Base-by-base conservation (phyloP, 1,140 invertebrate genomes). In the Ceratoteleas bidentatus region DNA sequence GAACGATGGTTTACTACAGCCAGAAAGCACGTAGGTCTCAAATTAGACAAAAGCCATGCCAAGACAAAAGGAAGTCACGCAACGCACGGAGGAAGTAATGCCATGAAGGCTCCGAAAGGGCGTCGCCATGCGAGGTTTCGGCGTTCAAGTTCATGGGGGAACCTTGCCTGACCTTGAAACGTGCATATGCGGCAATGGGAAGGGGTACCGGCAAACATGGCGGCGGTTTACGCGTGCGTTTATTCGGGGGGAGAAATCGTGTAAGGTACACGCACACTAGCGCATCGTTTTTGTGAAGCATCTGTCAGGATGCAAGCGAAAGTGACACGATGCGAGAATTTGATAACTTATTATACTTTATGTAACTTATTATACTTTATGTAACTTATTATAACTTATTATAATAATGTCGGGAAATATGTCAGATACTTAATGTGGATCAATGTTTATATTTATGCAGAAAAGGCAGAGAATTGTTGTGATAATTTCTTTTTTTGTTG, bases 131-230 rank as follows among this genome's bases (percentile, higher is more conserved):
- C 36, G 36, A 10, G 6, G 36, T 58, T 58, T 58, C 24, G 56
- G 33, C 36, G 33, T 62, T 62, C 60, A 62, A 62, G 60, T 62
- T 62, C 60, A 62, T 62, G 60, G 45, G 60, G 58, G 60, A 62
- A 62, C 60, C 60, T 62, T 62, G 60, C 45, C 13, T 62, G 60
- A 62, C 60, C 60, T 62, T 50, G 60, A 62, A 62, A 36, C 32
- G 24, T 3, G 1, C 10, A 58, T 36, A 58, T 34, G 36, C 32
- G 38, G 36, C 36, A 38, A 8, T 3, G 56, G 1, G 38, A 38
- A 11, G 38, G 14, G n/a, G 14, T n/a, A n/a, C n/a, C n/a, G 14
- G 14, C 13, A 40, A 58, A 58, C 10, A 58, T 43, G 56, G 38
- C 14, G 56, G 13, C 32, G 36, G 32, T 14, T 38, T 56, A 56